These are phyloP conservation scores for Chrysomallon squamiferum DNA, from an alignment of 1,140 invertebrate genomes.

Conservation along the genomic window DNA sequence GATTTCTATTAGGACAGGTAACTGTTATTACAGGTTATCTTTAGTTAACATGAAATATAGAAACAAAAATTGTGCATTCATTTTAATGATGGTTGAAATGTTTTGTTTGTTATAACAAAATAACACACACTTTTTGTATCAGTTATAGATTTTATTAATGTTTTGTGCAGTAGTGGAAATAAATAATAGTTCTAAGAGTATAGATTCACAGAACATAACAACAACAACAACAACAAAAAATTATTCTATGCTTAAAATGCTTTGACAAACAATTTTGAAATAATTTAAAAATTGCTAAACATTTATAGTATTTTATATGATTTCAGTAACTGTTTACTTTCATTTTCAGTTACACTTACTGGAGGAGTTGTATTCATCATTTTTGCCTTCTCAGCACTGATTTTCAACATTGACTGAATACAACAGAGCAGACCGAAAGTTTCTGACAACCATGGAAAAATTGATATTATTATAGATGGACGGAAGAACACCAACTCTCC, in stretches of 20 bases:
- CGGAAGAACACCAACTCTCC: too few relatives aligned
- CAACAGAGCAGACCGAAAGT: not conserved
- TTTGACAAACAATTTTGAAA: too few relatives aligned
- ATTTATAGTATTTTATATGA: too few relatives aligned
- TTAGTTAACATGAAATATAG: not conserved
- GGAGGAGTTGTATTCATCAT: slow-evolving; percentile 92
- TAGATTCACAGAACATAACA: too few relatives aligned
- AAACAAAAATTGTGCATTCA: not conserved
- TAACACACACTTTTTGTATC: not conserved
- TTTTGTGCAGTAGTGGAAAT: too few relatives aligned
- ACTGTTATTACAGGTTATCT: slow-evolving; percentile 65
- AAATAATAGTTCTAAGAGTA: too few relatives aligned
- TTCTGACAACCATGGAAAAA: not conserved
- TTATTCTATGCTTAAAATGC: too few relatives aligned
- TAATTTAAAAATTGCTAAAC: too few relatives aligned
- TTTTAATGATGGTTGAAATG: not conserved
- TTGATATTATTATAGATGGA: too few relatives aligned
- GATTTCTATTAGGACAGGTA: slow-evolving; percentile 91
- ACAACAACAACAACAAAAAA: too few relatives aligned
- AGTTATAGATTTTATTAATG: too few relatives aligned
- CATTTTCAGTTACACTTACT: slow-evolving; percentile 84
- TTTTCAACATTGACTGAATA: slow-evolving; percentile 65
- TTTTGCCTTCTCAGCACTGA: slow-evolving; percentile 89
- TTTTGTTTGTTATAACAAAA: not conserved
- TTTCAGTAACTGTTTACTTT: slow-evolving; percentile 8